These are phyloP conservation scores for Gymnothorax reevesii DNA, from an alignment of 2,797 vertebrate genomes.

Conservation along the genomic window DNA sequence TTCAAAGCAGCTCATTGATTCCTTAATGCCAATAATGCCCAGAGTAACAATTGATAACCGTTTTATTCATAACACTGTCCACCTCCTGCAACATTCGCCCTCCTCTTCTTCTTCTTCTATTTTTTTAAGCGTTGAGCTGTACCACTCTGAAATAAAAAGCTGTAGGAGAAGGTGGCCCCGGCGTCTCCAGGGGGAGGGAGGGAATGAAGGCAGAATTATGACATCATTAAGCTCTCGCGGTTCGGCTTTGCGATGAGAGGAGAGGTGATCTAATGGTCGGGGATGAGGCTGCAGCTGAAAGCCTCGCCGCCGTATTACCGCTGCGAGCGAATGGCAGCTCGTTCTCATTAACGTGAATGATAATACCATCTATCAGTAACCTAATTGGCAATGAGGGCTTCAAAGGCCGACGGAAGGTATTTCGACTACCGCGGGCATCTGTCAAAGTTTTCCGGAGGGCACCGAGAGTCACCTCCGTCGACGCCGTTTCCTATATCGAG, in stretches of 20 bases:
- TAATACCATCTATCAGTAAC: slow-evolving; percentile 74
- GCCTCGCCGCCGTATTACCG: slow-evolving; percentile 34
- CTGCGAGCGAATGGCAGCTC: slow-evolving; percentile 64
- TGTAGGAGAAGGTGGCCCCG: not conserved
- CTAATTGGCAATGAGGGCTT: slow-evolving; percentile 71
- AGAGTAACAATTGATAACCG: slow-evolving; percentile 10
- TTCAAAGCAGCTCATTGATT: slow-evolving; percentile 14
- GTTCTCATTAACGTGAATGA: slow-evolving; percentile 80
- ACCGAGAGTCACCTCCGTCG: slow-evolving; percentile 29
- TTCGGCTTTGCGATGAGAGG: slow-evolving; percentile 66
- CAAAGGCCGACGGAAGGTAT: slow-evolving; percentile 72
- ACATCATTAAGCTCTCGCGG: slow-evolving; percentile 66
- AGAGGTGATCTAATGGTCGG: slow-evolving; percentile 62
- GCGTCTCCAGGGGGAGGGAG: slow-evolving; percentile 35
- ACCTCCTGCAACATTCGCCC: not conserved
- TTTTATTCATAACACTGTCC: slow-evolving; percentile 1
- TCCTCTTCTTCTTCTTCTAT: not conserved
- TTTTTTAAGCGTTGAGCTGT: not conserved
- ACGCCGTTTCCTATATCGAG: not conserved
- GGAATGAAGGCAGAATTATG: slow-evolving; percentile 52
- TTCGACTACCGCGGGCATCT: slow-evolving; percentile 69
- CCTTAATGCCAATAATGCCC: slow-evolving; percentile 17
- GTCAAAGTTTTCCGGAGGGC: slow-evolving; percentile 64
- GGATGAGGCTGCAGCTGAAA: slow-evolving; percentile 54
- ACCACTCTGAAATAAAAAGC: not conserved